phyloP scores from a whole-genome alignment of 2,113 vertebrate species.

The Stigmatopora nigra region DNA sequence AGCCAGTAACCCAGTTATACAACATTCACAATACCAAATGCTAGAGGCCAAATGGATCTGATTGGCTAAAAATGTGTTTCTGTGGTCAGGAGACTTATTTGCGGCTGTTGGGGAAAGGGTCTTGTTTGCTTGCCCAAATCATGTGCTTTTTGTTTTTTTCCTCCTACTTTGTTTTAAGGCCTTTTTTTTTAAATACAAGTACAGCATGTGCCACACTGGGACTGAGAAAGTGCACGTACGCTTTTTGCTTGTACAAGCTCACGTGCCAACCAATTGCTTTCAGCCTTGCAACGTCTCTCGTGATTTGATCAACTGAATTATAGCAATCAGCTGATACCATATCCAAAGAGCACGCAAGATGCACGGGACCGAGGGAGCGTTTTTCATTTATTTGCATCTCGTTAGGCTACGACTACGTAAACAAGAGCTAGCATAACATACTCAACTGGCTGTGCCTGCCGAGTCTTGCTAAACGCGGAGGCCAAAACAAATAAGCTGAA shows the following conservation, averaged over 20 bases:
- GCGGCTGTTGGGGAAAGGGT: constrained; percentile 8
- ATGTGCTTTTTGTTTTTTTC: constrained; percentile 19
- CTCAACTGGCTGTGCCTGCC: neutral
- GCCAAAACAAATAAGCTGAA: constrained; percentile 9
- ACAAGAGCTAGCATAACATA: neutral
- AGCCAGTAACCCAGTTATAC: constrained; percentile 44
- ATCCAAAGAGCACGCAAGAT: constrained; percentile 15
- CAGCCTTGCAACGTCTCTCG: neutral
- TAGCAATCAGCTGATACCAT: constrained; percentile 17
- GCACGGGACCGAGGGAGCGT: neutral
- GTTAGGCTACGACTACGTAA: neutral
- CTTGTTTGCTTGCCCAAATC: constrained; percentile 20
- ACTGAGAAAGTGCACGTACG: constrained; percentile 6
- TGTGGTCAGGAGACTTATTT: constrained; percentile 37
- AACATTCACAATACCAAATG: constrained; percentile 39
- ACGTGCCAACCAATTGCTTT: constrained; percentile 14
- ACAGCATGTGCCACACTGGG: constrained; percentile 2
- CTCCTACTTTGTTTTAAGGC: constrained; percentile 28
- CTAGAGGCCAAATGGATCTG: constrained; percentile 23
- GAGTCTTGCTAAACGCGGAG: neutral
- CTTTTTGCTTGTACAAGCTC: constrained; percentile 9
- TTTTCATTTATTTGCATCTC: neutral
- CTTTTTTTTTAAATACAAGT: neutral
- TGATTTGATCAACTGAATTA: constrained; percentile 4
- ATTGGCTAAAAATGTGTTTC: constrained; percentile 24